These are phyloP conservation scores for Thaumatotibia leucotreta DNA, from an alignment of 1,140 invertebrate genomes.

Conservation along the genomic window DNA sequence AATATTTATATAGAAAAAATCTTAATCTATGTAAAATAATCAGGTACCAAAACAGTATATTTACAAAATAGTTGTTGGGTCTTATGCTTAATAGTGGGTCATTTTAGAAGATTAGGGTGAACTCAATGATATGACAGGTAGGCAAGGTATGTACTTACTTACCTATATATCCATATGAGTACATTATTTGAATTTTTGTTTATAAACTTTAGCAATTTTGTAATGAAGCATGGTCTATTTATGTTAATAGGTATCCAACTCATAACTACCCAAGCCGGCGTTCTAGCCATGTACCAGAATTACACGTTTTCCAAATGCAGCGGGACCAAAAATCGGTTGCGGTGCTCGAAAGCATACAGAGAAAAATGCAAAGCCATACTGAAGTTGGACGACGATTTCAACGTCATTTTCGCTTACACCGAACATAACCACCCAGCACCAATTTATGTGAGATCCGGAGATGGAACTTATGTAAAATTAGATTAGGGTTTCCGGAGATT, in stretches of 20 bases:
- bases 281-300: conserved; percentile 21
- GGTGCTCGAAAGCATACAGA: conserved; percentile 29
- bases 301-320: conserved; percentile 29
- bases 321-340: not conserved
- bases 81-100: too few relatives aligned
- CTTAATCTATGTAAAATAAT: too few relatives aligned
- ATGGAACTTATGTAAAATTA: not conserved
- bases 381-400: conserved; percentile 23
- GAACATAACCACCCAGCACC: conserved; percentile 32
- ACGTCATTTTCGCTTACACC: conserved; percentile 17
- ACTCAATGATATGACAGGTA: too few relatives aligned
- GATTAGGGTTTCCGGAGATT: too few relatives aligned
- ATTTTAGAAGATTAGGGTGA: too few relatives aligned
- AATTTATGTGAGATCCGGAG: not conserved
- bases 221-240: not conserved
- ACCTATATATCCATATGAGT: too few relatives aligned
- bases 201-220: too few relatives aligned
- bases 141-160: too few relatives aligned
- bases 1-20: too few relatives aligned
- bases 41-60: too few relatives aligned
- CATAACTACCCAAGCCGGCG: not conserved
- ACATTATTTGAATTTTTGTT: too few relatives aligned
- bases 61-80: too few relatives aligned
- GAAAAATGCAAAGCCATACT: conserved; percentile 32
- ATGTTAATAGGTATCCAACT: not conserved